Evolutionary conservation across 2,797 vertebrate genomes (phyloP).

Genomic region (Leptatherina wallacei): DNA sequence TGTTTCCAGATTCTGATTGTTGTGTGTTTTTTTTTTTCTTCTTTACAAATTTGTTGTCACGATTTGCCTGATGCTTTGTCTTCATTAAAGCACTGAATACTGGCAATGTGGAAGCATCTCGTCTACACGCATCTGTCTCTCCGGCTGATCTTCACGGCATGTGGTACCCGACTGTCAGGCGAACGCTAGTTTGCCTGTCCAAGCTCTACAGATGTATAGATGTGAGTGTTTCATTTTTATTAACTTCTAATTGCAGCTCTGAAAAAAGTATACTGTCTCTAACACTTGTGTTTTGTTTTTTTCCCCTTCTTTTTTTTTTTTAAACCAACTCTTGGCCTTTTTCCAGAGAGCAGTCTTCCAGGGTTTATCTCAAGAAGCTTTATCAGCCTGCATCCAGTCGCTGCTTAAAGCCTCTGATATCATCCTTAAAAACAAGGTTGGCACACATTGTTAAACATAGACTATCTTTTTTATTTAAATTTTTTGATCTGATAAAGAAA

Average conservation of each 20-base stretch:
- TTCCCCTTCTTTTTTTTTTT: neutral
- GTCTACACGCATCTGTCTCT: conserved; percentile 88
- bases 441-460: conserved; percentile 47
- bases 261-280: neutral
- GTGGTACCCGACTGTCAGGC: conserved; percentile 98
- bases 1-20: conserved; percentile 34
- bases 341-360: conserved; percentile 95
- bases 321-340: conserved; percentile 58
- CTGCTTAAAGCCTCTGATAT: conserved; percentile 93
- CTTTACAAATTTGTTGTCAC: conserved; percentile 13
- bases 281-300: conserved; percentile 26
- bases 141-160: conserved; percentile 98
- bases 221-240: conserved; percentile 79
- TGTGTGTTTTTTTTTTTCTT: conserved; percentile 4
- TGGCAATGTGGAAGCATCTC: conserved; percentile 84
- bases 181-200: conserved; percentile 96
- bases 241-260: neutral
- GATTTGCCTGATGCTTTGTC: conserved; percentile 37
- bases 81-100: conserved; percentile 19
- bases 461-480: conserved; percentile 33
- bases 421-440: conserved; percentile 97
- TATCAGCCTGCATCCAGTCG: conserved; percentile 96
- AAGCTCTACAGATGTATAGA: conserved; percentile 99
- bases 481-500: conserved; percentile 36
- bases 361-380: conserved; percentile 96